Evolutionary conservation across 2,888 invertebrate species (phyloP), one percentile per base, ranked within the genome.

Genomic region (Dryocosmus kuriphilus): DNA sequence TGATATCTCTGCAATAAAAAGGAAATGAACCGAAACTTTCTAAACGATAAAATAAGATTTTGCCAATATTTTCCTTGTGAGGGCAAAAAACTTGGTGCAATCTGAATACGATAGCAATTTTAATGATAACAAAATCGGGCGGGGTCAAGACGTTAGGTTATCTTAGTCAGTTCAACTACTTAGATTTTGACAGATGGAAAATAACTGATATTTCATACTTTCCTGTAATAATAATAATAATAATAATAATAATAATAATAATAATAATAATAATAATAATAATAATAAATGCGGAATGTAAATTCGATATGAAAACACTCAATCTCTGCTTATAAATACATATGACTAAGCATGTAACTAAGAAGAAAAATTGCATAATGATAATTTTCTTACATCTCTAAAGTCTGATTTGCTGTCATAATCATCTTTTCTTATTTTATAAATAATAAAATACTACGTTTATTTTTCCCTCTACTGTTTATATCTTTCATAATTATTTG

Each of bases 101-200:
- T 57, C 27, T 57, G 5, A 57, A 24, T n/a, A 24, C 11, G 57
- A 57, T 24, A 57, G 4, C 16, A 57, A 57, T 57, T 57, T 57
- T 11, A 57, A 6, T 27, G 24, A 57, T 57, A 57, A n/a, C 3
- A 51, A 51, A 51, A 51, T 51, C 81, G 81, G 74, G 77, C 30
- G 55, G 78, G 79, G 83, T 83, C 81, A 75, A 79, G 83, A 79
- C 83, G 80, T 79, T 75, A 76, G 83, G 83, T 83, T 83, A 83
- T 83, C 83, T 57, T 65, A 57, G 9, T 57, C 5, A 57, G 57
- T 57, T 57, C 24, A 57, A 57, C 24, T 24, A 57, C 24, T 24
- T 24, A 24, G 57, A 57, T 57, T 57, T 57, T 57, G 24, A 16
- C 24, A 57, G 57, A 57, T 57, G 57, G 16, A 57, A 57, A 57